A percentile compares a stretch with the other conserved stretches of the same genome.
phyloP scores from a whole-genome alignment of 1,140 invertebrate genomes.

The Rhagoletis zephyria region DNA sequence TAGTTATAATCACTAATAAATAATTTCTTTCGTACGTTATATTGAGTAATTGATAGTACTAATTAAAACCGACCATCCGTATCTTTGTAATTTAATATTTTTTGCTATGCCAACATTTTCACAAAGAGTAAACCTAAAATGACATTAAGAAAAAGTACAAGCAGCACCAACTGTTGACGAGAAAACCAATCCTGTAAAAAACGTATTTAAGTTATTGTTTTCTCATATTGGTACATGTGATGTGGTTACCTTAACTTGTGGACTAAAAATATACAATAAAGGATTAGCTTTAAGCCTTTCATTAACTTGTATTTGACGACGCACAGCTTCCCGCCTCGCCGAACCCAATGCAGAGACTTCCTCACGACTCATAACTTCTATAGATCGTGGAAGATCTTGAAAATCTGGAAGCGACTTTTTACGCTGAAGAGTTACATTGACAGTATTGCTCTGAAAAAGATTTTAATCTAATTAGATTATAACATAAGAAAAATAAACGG shows the following conservation, averaged over 20 bases:
- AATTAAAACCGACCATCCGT: neutral
- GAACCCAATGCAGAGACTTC: constrained; percentile 94
- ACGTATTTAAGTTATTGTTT: neutral
- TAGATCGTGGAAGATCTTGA: constrained; percentile 83
- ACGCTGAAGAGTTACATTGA: constrained; percentile 82
- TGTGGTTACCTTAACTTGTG: constrained; percentile 91
- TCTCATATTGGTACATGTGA: neutral
- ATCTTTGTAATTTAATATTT: constrained; percentile 13
- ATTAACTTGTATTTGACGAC: constrained; percentile 90
- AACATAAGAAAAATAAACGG: no score
- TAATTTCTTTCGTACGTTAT: neutral
- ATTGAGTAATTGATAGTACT: neutral
- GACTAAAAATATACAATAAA: constrained; percentile 94
- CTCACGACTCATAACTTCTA: constrained; percentile 90
- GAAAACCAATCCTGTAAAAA: constrained; percentile 93
- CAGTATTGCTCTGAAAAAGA: constrained; percentile 79
- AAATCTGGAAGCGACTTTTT: constrained; percentile 97
- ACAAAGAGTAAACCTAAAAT: constrained; percentile 97
- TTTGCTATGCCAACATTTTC: constrained; percentile 91
- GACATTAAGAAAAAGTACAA: constrained; percentile 96
- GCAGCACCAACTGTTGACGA: constrained; percentile 93
- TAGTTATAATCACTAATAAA: no score
- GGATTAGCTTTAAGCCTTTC: constrained; percentile 94
- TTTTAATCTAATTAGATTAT: neutral
- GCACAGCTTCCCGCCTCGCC: constrained; percentile 92